Evolutionary conservation across 37 sponge, comb jelly and placozoan species (phyloP), one percentile per base, ranked within the genome.

Genomic region (Cliona cf. orientalis): DNA sequence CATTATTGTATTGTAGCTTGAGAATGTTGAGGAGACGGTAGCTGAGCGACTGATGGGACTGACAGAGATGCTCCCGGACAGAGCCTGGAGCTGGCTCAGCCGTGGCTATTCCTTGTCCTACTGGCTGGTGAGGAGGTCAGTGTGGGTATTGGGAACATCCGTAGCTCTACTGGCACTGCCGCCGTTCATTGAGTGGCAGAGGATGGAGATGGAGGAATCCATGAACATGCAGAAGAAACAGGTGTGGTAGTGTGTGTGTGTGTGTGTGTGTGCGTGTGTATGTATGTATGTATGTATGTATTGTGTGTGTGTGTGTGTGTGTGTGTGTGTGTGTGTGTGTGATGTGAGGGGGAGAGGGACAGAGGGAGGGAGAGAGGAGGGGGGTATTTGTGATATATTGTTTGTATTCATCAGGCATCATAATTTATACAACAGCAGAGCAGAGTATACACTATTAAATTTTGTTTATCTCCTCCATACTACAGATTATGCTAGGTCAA

Each of bases 1-100:
- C 26, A 7, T 9, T 43, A n/a, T 31, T 55, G 25, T 62, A 44
- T 2, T 41, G 14, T 42, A 83, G 74, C 32, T 90, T 19, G 76
- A 84, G 17, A 69, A 83, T 38, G 72, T 92, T 19, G 78, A 74
- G 0, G 93, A 93, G 59, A 93, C 93, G 0, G 21, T 93, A 31
- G 5, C 76, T 5, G 93, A 93, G 72, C 41, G 93, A 7, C 39
- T 93, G 44, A 36, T 66, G 42, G 93, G 93, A 2, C 74, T 93
- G 46, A 82, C 93, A 26, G 93, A 93, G 61, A 93, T 93, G 93
- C 61, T 93, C 25, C 93, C 93, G 3, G 90, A 85, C 32, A 55
- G 60, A 14, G 59, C 74, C 7, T 84, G 81, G 82, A 60, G 21
- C 0, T 2, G 39, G n/a, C 37, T 45, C 2, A 34, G 64, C 0